Percentiles rank a stretch among this genome's conserved stretches.
These are phyloP conservation scores for Phasia obesa DNA, from an alignment of 2,888 invertebrate species.

Conservation along the genomic window DNA sequence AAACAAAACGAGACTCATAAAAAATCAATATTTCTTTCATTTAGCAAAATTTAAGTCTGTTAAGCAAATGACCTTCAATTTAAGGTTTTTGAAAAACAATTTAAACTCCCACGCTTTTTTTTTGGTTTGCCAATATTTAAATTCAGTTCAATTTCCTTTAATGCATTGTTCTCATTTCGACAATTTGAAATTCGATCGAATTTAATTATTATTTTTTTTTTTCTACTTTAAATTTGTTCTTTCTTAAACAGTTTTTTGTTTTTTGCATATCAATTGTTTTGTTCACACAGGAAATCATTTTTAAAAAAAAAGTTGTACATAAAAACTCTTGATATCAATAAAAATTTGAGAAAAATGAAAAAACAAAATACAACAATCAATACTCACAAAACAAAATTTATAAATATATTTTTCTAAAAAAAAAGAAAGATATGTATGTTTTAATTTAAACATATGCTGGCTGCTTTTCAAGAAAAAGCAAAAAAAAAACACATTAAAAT, in stretches of 20 bases:
- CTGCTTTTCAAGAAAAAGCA: not conserved
- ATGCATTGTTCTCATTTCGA: conserved; percentile 59
- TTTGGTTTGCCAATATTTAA: conserved; percentile 39
- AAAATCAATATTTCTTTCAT: conserved; percentile 48
- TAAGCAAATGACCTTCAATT: conserved; percentile 62
- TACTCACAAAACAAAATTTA: conserved; percentile 50
- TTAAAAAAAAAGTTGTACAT: conserved; percentile 11
- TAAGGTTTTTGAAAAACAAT: conserved; percentile 18
- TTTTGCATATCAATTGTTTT: conserved; percentile 69
- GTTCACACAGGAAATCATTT: conserved; percentile 68
- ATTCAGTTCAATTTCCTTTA: conserved; percentile 36
- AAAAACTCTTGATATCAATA: conserved; percentile 69
- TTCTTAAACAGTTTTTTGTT: conserved; percentile 12
- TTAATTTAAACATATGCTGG: conserved; percentile 71
- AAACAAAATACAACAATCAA: conserved; percentile 58
- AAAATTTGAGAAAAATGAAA: conserved; percentile 38
- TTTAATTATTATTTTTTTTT: conserved; percentile 63
- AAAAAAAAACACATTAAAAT: not conserved
- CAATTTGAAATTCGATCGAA: conserved; percentile 70
- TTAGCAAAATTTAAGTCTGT: not conserved
- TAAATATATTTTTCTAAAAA: conserved; percentile 46
- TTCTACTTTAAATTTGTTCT: conserved; percentile 1
- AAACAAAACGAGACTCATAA: conserved; percentile 20
- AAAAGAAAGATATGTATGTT: conserved; percentile 47
- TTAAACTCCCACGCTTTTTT: conserved; percentile 57